Percentiles rank a stretch among this genome's conserved stretches.
phyloP scores from a whole-genome alignment of 2,888 invertebrate species.

The Eupithecia abbreviata region DNA sequence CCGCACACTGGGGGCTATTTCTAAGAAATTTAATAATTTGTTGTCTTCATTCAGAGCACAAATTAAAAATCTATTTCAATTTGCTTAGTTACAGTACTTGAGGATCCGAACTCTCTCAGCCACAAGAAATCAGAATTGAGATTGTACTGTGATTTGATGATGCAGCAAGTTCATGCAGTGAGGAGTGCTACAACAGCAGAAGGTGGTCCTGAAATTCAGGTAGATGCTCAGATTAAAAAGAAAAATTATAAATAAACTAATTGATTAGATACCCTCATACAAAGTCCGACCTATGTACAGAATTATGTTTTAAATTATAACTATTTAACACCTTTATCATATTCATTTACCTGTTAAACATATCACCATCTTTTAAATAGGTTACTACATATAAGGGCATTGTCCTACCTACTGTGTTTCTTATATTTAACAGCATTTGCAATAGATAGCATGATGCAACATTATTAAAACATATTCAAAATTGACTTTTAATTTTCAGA shows the following conservation, averaged over 20 bases:
- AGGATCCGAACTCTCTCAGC: conserved; percentile 85
- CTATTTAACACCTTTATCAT: too few relatives aligned
- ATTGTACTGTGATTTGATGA: conserved; percentile 91
- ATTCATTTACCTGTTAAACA: too few relatives aligned
- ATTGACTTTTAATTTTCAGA: conserved; percentile 72
- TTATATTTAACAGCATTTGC: not conserved
- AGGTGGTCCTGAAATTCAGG: conserved; percentile 84
- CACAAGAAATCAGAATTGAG: conserved; percentile 90
- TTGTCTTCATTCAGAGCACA: not conserved
- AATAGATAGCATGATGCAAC: not conserved
- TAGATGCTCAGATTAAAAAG: conserved; percentile 48
- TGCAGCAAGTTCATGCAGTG: conserved; percentile 92
- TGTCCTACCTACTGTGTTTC: not conserved
- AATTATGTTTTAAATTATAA: too few relatives aligned
- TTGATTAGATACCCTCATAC: not conserved
- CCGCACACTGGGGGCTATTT: too few relatives aligned
- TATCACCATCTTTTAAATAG: not conserved
- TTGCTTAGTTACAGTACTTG: conserved; percentile 69
- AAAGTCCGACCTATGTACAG: too few relatives aligned
- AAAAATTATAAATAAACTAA: not conserved
- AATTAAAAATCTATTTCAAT: not conserved
- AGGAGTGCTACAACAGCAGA: conserved; percentile 85
- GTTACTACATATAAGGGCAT: not conserved
- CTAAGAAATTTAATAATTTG: not conserved
- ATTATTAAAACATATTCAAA: not conserved